These are phyloP conservation scores for Maniola jurtina DNA, from an alignment of 1,140 invertebrate species.

Conservation along the genomic window DNA sequence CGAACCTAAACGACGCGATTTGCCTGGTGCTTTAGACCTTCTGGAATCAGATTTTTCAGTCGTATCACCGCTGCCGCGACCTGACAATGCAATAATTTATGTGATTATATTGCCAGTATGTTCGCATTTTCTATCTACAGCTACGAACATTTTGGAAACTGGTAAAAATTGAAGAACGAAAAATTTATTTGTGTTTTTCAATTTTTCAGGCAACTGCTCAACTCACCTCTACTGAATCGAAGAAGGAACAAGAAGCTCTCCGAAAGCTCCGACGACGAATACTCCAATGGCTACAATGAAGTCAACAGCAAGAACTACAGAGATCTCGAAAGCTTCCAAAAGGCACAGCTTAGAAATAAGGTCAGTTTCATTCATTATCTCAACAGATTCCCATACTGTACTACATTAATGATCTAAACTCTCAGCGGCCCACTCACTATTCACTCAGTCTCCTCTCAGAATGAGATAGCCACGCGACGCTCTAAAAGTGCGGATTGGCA, in stretches of 20 bases:
- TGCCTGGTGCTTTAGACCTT: too few relatives aligned
- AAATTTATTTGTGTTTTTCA: background rate
- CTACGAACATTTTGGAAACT: too few relatives aligned
- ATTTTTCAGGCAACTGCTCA: conserved; percentile 84
- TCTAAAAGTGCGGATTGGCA: too few relatives aligned
- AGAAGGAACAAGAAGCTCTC: conserved; percentile 86
- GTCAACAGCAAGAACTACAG: conserved; percentile 87
- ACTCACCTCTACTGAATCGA: conserved; percentile 88
- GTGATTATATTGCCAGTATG: too few relatives aligned
- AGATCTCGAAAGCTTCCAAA: conserved; percentile 96
- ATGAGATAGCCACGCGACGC: background rate
- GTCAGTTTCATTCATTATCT: conserved; percentile 72
- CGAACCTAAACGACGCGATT: too few relatives aligned
- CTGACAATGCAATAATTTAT: too few relatives aligned
- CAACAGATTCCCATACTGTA: too few relatives aligned
- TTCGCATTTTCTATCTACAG: too few relatives aligned
- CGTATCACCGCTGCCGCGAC: too few relatives aligned
- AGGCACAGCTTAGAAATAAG: conserved; percentile 95
- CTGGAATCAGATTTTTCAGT: too few relatives aligned
- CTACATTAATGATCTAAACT: background rate
- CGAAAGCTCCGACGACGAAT: conserved; percentile 94
- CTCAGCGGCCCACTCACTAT: background rate
- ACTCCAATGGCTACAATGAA: conserved; percentile 82
- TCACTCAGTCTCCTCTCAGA: background rate
- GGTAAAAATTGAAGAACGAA: too few relatives aligned